Base-by-base conservation (phyloP, 1,140 invertebrate genomes). In the Capitella teleta region DNA sequence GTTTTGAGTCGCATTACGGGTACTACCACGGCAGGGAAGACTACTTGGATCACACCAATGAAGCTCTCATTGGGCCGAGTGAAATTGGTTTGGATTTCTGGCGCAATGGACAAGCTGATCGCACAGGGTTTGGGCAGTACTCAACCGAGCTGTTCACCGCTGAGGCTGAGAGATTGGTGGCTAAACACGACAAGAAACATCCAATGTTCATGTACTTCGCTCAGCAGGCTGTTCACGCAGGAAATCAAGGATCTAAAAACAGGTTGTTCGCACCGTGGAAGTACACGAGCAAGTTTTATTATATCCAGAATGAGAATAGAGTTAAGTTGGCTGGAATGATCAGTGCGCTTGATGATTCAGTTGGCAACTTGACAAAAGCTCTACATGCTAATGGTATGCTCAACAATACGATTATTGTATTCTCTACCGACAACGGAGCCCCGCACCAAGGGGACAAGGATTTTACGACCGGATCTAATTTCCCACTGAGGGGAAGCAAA, bases 141-240 rank as follows among this genome's bases (percentile, higher is more conserved):
- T 82, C 84, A 1, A 93, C 89, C 0, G 83, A 88, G 49, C 58
- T 92, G 2, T 88, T 87, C 59, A 85, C 87, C 0, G 66, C 79
- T 1, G 82, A 87, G 70, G 80, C 87, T 2, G 74, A 85, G 0
- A 69, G 73, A 52, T 75, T 81, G 0, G 87, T 92, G 47, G 57
- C 77, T 1, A 60, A 72, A 0, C 86, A 91, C 63, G 79, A 86
- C 53, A 57, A n/a, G n/a, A n/a, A n/a, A n/a, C n/a, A n/a, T n/a
- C n/a, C n/a, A n/a, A n/a, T n/a, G n/a, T n/a, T n/a, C n/a, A n/a
- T n/a, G n/a, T n/a, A n/a, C n/a, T n/a, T n/a, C n/a, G n/a, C n/a
- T n/a, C n/a, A n/a, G n/a, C n/a, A n/a, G n/a, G n/a, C n/a, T n/a
- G n/a, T n/a, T n/a, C n/a, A n/a, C n/a, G n/a, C n/a, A n/a, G n/a